phyloP scores from a whole-genome alignment of 2,113 vertebrate species.

The Mustela nigripes region DNA sequence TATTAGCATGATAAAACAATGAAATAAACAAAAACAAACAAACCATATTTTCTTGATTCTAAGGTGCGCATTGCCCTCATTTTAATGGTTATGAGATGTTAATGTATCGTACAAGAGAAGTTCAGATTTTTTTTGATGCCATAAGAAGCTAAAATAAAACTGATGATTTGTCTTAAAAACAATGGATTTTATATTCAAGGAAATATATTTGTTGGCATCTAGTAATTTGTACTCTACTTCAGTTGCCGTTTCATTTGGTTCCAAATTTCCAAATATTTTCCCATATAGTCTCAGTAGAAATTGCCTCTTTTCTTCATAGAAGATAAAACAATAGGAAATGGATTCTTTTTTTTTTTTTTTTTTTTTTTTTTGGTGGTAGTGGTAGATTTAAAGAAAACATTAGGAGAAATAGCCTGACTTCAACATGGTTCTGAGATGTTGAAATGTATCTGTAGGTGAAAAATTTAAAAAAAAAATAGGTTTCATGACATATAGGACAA shows the following conservation, averaged over 20 bases:
- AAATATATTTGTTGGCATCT: neutral
- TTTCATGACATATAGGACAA: neutral
- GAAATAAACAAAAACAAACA: neutral
- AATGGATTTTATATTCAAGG: slow-evolving; percentile 15
- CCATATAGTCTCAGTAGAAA: neutral
- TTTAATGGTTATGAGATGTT: slow-evolving; percentile 25
- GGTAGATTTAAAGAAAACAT: neutral
- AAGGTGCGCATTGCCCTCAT: neutral
- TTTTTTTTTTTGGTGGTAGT: neutral
- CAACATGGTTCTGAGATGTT: slow-evolving; percentile 36
- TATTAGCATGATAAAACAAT: neutral
- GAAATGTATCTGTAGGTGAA: slow-evolving; percentile 49
- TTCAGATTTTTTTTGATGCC: neutral
- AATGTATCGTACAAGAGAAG: slow-evolving; percentile 1
- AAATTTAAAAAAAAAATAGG: neutral
- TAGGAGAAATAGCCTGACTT: slow-evolving; percentile 14
- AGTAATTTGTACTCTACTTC: neutral
- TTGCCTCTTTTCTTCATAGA: slow-evolving; percentile 44
- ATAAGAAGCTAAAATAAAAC: slow-evolving; percentile 12
- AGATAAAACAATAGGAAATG: slow-evolving; percentile 42
- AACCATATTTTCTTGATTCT: neutral
- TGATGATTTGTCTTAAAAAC: slow-evolving; percentile 15
- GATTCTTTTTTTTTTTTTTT: neutral
- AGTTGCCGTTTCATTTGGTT: neutral
- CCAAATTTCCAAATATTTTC: slow-evolving; percentile 42